Base-by-base conservation (phyloP, 1,140 invertebrate genomes). In the Pararge aegeria region DNA sequence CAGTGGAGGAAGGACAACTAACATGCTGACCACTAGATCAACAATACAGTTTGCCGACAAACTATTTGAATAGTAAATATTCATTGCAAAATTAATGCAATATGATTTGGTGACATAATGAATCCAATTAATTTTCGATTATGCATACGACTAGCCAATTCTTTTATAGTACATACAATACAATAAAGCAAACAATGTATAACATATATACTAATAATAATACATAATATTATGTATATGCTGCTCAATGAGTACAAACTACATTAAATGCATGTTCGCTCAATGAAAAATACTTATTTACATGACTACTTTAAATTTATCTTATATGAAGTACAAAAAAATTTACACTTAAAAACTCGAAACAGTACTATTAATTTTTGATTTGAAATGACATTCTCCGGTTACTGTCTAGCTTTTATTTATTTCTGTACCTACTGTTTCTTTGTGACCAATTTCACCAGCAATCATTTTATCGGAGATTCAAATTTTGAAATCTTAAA, bases 181-280 rank as follows among this genome's bases (percentile, higher is more conserved):
- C 19, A 56, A 50, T 63, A 49, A 65, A 71, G 62, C 53, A 42
- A 51, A n/a, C n/a, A 50, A 64, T 50, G 58, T 61, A 62, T 62
- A 61, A 55, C 44, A 61, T n/a, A n/a, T n/a, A n/a, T 55, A 55
- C 51, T 64, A 46, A 12, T 44, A 51, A 61, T 55, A 55, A 55
- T 61, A 61, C 53, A 61, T 38, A 50, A 50, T 20, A 20, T 46
- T 46, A 46, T 46, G 18, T 56, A 48, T 55, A 51, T 34, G 49
- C 58, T 55, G 34, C 49, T 42, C 20, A 24, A 73, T 80, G 79
- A 84, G 80, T 68, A 75, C 66, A 73, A 68, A 72, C 75, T 79
- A 86, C 76, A 80, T 82, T 82, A 82, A 86, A 86, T 86, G 83
- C 81, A 82, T 70, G 70, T 78, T 67, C 69, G 74, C 70, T 75